These are phyloP conservation scores for Elephas maximus DNA, from an alignment of 2,113 vertebrate genomes.

Conservation along the genomic window DNA sequence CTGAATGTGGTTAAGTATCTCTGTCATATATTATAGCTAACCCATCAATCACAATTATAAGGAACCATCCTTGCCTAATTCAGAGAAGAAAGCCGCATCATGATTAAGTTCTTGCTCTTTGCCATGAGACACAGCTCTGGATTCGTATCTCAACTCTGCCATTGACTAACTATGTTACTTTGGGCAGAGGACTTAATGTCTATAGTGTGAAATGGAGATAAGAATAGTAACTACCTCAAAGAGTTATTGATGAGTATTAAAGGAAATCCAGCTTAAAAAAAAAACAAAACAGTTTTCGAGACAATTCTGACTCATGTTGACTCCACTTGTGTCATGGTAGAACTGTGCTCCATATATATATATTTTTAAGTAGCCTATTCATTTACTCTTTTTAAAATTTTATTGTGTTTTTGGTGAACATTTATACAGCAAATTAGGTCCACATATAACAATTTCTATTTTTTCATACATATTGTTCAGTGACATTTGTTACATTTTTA, in stretches of 20 bases:
- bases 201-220: neutral
- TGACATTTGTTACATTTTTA: neutral
- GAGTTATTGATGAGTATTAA: neutral
- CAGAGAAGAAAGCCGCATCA: neutral
- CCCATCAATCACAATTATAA: neutral
- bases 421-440: neutral
- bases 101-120: constrained; percentile 24
- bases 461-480: neutral
- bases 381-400: too few species aligned
- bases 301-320: neutral
- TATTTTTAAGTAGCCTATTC: too few species aligned
- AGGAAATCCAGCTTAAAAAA: neutral
- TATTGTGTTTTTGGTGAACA: neutral
- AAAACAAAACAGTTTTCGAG: neutral
- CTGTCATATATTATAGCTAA: neutral
- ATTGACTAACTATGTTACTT: neutral
- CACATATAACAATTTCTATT: neutral
- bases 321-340: neutral
- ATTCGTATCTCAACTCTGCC: neutral
- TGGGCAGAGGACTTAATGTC: neutral
- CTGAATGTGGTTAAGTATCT: neutral
- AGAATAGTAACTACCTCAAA: neutral
- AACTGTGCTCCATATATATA: too few species aligned
- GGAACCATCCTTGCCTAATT: neutral
- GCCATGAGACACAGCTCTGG: neutral